Evolutionary conservation across 1,140 invertebrate genomes (phyloP), one percentile per base, ranked within the genome.

Genomic region (Scaptomyza pallida): DNA sequence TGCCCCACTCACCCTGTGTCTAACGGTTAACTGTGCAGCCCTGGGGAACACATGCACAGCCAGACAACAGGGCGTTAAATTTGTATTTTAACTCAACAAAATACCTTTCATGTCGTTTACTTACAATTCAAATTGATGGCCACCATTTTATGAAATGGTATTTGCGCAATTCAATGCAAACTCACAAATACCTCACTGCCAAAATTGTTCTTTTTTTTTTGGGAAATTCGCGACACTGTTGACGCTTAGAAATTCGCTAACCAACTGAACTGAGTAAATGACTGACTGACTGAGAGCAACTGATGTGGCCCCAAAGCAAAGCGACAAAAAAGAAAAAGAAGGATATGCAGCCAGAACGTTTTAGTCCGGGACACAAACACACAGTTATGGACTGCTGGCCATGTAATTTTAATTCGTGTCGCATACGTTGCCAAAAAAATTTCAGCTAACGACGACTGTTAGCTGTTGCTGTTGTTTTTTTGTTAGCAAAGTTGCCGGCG

Each of bases 51-150:
- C n/a, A n/a, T 62, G 52, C 44, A 9, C 2, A 1, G 3, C 10
- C 45, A 16, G 2, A 33, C 9, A 35, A 35, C 10, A 35, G 23
- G 23, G 23, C 23, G 6, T 6, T 26, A 4, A 5, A 26, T 26
- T 23, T 23, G 21, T 23, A n/a, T n/a, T n/a, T 5, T 9, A 33
- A 33, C 2, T 8, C 8, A 33, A 10, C 10, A 33, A 33, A 8
- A 33, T 33, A 10, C 30, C n/a, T n/a, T 43, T 59, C 17, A 37
- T 37, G 12, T 37, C n/a, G n/a, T 62, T 51, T 78, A 83, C 79
- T 83, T 83, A 83, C 79, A 61, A 56, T 74, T 82, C 16, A 69
- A 75, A 78, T 61, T 68, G 55, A 83, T 78, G 52, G 80, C 80
- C 50, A 83, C 80, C 80, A 83, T 83, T 55, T 17, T 54, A 2